These are phyloP conservation scores for Nephrotoma flavescens DNA, from an alignment of 2,888 invertebrate genomes.

Conservation along the genomic window DNA sequence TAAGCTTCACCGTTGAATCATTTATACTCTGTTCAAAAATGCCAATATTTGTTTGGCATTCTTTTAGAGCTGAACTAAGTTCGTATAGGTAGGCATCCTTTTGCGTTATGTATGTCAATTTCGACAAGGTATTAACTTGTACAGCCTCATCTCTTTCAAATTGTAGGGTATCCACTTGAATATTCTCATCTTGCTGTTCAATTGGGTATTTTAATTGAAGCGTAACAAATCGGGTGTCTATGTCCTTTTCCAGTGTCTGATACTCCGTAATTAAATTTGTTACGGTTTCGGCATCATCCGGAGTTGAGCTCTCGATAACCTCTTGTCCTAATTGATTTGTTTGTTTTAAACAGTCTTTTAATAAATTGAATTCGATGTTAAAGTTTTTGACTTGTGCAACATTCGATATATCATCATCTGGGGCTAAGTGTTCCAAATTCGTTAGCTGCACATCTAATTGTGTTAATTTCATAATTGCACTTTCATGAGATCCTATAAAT, in stretches of 20 bases:
- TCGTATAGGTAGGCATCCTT: conserved; percentile 72
- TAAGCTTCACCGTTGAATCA: conserved; percentile 41
- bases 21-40: conserved; percentile 46
- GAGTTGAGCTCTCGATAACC: conserved; percentile 40
- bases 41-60: conserved; percentile 52
- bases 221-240: conserved; percentile 36
- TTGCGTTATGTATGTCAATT: conserved; percentile 51
- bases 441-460: conserved; percentile 59
- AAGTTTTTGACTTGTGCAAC: conserved; percentile 26
- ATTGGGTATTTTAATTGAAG: conserved; percentile 31
- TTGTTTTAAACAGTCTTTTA: conserved; percentile 36
- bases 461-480: conserved; percentile 52
- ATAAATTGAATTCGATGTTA: conserved; percentile 39
- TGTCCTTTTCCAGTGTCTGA: conserved; percentile 45
- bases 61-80: conserved; percentile 53
- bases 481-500: conserved; percentile 55
- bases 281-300: conserved; percentile 39
- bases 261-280: conserved; percentile 50
- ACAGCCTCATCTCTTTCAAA: conserved; percentile 64
- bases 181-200: conserved; percentile 39
- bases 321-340: conserved; percentile 45
- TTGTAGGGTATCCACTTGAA: conserved; percentile 58
- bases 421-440: conserved; percentile 44
- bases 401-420: conserved; percentile 21
- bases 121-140: conserved; percentile 66